Percentiles rank a stretch among this genome's conserved stretches.
phyloP scores from a whole-genome alignment of 2,888 invertebrate species.

The Exocentrus adspersus region DNA sequence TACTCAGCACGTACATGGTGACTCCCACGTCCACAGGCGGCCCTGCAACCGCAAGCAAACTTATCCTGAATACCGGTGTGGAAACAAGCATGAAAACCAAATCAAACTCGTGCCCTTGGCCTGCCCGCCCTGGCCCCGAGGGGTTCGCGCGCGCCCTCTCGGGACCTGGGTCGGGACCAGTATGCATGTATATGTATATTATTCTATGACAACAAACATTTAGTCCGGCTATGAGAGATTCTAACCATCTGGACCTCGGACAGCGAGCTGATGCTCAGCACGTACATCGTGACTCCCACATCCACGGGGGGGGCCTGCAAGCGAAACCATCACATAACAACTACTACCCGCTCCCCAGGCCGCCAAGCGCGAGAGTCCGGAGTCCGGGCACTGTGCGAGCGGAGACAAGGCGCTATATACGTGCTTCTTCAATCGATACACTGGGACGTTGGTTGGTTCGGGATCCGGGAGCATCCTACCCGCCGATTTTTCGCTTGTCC shows the following conservation, averaged over 20 bases:
- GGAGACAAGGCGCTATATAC: conserved; percentile 38
- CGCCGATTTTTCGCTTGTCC: conserved; percentile 2
- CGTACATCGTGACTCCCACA: conserved; percentile 97
- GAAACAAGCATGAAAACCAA: conserved; percentile 50
- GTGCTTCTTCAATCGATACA: background rate
- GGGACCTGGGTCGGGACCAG: conserved; percentile 55
- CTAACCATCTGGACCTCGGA: conserved; percentile 96
- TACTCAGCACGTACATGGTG: conserved; percentile 98
- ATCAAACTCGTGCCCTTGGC: conserved; percentile 59
- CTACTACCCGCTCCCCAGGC: conserved; percentile 56
- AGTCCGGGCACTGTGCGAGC: conserved; percentile 59
- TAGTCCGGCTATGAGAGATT: conserved; percentile 36
- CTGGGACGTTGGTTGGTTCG: conserved; percentile 3
- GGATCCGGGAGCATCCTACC: too few relatives aligned
- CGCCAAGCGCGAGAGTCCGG: conserved; percentile 61
- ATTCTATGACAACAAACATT: conserved; percentile 38
- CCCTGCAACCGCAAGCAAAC: conserved; percentile 73
- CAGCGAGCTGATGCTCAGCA: conserved; percentile 97
- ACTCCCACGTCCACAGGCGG: conserved; percentile 97
- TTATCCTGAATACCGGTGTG: conserved; percentile 38
- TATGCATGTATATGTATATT: conserved; percentile 38
- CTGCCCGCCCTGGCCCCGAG: conserved; percentile 58
- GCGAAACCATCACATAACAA: conserved; percentile 58
- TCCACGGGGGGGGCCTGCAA: conserved; percentile 96
- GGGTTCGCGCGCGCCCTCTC: conserved; percentile 52